phyloP scores from a whole-genome alignment of 2,888 invertebrate species.

The Flabesymbios commensalis region DNA sequence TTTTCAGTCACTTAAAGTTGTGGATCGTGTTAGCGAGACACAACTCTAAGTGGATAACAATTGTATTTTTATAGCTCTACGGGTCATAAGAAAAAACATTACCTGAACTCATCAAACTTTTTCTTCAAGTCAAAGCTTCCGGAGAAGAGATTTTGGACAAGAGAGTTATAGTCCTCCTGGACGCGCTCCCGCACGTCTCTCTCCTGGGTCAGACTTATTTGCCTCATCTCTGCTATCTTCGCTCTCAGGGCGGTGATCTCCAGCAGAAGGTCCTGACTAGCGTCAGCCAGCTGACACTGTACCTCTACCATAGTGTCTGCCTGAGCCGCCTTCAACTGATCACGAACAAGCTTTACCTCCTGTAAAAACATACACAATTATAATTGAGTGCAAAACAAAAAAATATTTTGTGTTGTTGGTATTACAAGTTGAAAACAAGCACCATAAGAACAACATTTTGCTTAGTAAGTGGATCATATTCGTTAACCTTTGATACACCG shows the following conservation, averaged over 20 bases:
- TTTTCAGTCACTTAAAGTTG: too few species aligned
- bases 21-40: too few species aligned
- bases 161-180: conserved; percentile 54
- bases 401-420: too few species aligned
- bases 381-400: too few species aligned
- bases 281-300: conserved; percentile 57
- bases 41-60: too few species aligned
- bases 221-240: conserved; percentile 55
- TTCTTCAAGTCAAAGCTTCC: conserved; percentile 50
- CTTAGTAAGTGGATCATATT: too few species aligned
- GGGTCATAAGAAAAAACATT: too few species aligned
- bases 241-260: conserved; percentile 57
- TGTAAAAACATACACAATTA: too few species aligned
- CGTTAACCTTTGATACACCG: too few species aligned
- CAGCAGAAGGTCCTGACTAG: conserved; percentile 51
- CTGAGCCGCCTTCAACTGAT: conserved; percentile 46
- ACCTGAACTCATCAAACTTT: conserved; percentile 59
- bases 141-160: conserved; percentile 55
- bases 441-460: too few species aligned
- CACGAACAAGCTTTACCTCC: conserved; percentile 52
- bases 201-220: conserved; percentile 48
- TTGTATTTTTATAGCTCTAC: too few species aligned
- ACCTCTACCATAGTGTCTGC: conserved; percentile 51
- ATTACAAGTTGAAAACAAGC: too few species aligned
- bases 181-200: conserved; percentile 52